These are phyloP conservation scores for Monomorium pharaonis DNA, from an alignment of 1,140 invertebrate genomes.

Conservation along the genomic window DNA sequence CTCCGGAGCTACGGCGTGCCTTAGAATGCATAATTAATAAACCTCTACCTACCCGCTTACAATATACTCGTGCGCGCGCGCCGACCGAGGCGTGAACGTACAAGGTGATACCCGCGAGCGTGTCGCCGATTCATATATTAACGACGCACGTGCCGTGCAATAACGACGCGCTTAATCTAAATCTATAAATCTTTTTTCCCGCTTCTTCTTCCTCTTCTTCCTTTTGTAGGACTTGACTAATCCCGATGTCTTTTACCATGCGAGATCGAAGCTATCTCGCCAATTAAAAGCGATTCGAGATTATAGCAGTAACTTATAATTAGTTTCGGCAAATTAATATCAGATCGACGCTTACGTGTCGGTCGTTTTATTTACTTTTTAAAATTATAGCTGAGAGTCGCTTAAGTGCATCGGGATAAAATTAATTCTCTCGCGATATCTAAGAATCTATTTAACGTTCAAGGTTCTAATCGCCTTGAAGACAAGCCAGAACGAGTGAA, in stretches of 20 bases:
- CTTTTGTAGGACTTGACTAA: neutral
- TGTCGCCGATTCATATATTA: conserved; percentile 7
- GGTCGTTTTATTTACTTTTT: neutral
- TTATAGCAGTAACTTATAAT: neutral
- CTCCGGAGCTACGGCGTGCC: conserved; percentile 28
- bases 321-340: neutral
- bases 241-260: neutral
- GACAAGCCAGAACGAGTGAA: neutral
- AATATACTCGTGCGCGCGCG: conserved; percentile 25
- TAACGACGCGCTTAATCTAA: neutral
- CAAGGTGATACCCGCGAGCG: conserved; percentile 40
- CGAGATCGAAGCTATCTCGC: neutral
- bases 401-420: neutral
- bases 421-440: neutral
- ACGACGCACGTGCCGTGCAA: neutral
- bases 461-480: neutral
- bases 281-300: neutral
- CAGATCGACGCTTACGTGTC: neutral
- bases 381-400: neutral
- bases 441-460: neutral
- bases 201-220: neutral
- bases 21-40: conserved; percentile 70
- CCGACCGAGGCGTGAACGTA: conserved; percentile 34
- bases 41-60: conserved; percentile 64
- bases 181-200: too few relatives aligned